Conservation (phyloP, 1,140 invertebrate genomes). For the Drosophila asahinai region DNA sequence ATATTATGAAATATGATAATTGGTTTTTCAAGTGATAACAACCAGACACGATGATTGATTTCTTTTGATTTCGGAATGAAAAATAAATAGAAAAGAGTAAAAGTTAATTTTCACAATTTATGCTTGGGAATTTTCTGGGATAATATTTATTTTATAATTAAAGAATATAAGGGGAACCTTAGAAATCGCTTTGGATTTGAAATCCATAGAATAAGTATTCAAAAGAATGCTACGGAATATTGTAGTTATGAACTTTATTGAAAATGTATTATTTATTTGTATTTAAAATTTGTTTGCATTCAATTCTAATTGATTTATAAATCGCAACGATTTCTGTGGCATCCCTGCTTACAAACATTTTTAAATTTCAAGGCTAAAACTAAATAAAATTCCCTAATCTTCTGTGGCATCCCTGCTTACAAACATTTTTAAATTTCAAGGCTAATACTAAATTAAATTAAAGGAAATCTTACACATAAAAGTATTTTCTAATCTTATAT, state of each 20-base stretch:
- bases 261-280: too few relatives aligned
- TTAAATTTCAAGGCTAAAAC: too few relatives aligned
- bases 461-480: not conserved
- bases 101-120: not conserved
- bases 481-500: not conserved
- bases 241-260: too few relatives aligned
- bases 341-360: not conserved
- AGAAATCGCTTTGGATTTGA: too few relatives aligned
- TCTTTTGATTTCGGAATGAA: conserved; percentile 1
- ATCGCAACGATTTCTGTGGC: not conserved
- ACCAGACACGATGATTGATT: not conserved
- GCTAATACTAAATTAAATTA: too few relatives aligned
- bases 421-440: too few relatives aligned
- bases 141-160: not conserved
- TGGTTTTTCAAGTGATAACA: not conserved
- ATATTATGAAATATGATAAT: conserved; percentile 11
- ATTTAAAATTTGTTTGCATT: too few relatives aligned
- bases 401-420: too few relatives aligned
- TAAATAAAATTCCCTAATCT: too few relatives aligned
- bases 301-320: not conserved
- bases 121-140: not conserved
- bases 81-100: not conserved
- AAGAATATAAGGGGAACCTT: too few relatives aligned
- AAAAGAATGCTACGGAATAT: too few relatives aligned
- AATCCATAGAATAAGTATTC: too few relatives aligned